These are phyloP conservation scores for Montipora foliosa DNA, from an alignment of 64 coral and sea anemone genomes.

Conservation along the genomic window DNA sequence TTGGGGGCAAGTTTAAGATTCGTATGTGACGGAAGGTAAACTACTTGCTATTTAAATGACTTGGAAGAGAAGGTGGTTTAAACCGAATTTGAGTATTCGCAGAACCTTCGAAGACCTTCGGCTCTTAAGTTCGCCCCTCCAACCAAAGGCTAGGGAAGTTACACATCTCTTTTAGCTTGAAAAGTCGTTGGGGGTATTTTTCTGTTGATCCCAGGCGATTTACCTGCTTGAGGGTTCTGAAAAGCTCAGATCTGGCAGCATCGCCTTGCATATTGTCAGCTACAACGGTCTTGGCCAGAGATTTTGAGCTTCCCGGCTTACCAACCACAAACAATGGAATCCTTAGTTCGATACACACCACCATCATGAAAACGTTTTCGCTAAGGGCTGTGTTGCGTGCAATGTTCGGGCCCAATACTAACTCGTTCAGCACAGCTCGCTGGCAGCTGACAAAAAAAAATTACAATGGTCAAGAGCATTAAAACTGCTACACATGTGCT, in stretches of 20 bases:
- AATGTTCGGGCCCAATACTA: slow-evolving; percentile 59
- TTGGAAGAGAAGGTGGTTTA: too few relatives aligned
- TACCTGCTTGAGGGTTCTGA: slow-evolving; percentile 73
- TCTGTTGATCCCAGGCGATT: background rate
- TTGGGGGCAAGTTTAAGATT: too few relatives aligned
- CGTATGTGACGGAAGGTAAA: too few relatives aligned
- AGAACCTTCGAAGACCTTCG: too few relatives aligned
- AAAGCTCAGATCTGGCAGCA: slow-evolving; percentile 52
- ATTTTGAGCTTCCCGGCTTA: slow-evolving; percentile 83
- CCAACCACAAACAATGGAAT: slow-evolving; percentile 82
- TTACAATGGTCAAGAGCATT: too few relatives aligned
- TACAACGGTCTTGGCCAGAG: slow-evolving; percentile 80
- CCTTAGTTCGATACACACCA: slow-evolving; percentile 78
- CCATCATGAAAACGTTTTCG: slow-evolving; percentile 85
- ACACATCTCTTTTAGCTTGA: background rate
- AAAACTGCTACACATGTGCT: too few relatives aligned
- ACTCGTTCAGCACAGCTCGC: slow-evolving; percentile 60
- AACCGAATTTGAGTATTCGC: too few relatives aligned
- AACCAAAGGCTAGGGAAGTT: background rate
- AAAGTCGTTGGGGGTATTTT: too few relatives aligned
- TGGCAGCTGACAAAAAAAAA: slow-evolving; percentile 38
- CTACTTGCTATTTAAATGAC: too few relatives aligned
- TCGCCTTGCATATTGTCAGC: slow-evolving; percentile 75
- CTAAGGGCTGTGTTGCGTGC: slow-evolving; percentile 75
- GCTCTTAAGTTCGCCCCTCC: too few relatives aligned